Conservation (phyloP, 2,888 invertebrate genomes). For the Ophion ellenae region DNA sequence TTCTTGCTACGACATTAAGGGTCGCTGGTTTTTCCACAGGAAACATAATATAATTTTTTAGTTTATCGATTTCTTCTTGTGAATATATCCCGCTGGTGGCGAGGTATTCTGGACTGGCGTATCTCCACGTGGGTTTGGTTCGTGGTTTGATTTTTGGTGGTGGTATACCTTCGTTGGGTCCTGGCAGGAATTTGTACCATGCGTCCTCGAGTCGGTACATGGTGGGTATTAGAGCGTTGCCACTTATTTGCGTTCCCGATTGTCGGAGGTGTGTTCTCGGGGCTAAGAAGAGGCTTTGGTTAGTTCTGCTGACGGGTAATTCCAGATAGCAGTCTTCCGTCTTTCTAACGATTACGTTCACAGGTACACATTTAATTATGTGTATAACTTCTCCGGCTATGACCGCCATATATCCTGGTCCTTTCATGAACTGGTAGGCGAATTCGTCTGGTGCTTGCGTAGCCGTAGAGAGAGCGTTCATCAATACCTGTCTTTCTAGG, state of each 20-base stretch:
- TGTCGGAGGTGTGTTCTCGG: constrained; percentile 37
- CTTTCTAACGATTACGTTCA: constrained; percentile 7
- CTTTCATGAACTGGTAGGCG: constrained; percentile 40
- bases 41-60: too few species aligned
- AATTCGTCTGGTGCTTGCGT: constrained; percentile 33
- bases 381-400: constrained; percentile 38
- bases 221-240: constrained; percentile 38
- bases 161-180: constrained; percentile 12
- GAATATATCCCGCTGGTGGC: too few species aligned
- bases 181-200: neutral
- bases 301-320: constrained; percentile 10
- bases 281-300: constrained; percentile 36
- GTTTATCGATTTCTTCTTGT: too few species aligned
- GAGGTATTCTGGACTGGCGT: neutral
- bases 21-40: too few species aligned
- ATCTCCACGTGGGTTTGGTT: constrained; percentile 45
- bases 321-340: neutral
- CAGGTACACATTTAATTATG: constrained; percentile 34
- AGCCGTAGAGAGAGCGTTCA: constrained; percentile 48
- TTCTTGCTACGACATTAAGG: constrained; percentile 17
- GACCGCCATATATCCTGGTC: neutral
- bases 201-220: constrained; percentile 31
- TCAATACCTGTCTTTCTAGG: constrained; percentile 70
- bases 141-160: constrained; percentile 32
- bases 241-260: constrained; percentile 36